Conservation (phyloP, 2,888 invertebrate genomes). For the Heliconius aoede region DNA sequence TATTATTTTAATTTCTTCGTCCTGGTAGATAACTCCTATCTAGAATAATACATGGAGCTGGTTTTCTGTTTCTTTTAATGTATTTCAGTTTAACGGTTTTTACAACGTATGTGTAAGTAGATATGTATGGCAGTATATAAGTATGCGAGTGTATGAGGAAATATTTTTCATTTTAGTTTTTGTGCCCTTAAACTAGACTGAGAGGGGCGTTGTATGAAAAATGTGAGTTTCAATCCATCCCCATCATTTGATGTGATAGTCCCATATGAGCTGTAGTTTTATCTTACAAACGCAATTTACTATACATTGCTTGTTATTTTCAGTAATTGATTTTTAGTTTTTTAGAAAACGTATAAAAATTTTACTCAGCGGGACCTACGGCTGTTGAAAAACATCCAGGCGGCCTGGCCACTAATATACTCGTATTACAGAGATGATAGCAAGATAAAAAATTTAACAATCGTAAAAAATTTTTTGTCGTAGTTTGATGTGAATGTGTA, state of each 20-base stretch:
- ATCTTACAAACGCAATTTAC: conserved; percentile 7
- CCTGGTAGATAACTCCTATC: too few species aligned
- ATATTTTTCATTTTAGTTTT: conserved; percentile 40
- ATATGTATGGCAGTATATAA: conserved; percentile 17
- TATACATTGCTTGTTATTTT: conserved; percentile 38
- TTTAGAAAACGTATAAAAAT: not conserved
- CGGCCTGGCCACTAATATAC: too few species aligned
- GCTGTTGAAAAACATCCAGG: too few species aligned
- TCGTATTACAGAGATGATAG: too few species aligned
- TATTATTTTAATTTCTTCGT: not conserved
- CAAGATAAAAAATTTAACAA: too few species aligned
- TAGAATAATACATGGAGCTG: too few species aligned
- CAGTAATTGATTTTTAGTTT: not conserved
- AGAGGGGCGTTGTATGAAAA: conserved; percentile 61
- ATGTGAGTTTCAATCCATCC: conserved; percentile 56
- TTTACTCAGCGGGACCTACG: too few species aligned
- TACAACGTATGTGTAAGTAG: too few species aligned
- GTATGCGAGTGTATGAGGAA: conserved; percentile 3
- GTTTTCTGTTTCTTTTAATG: too few species aligned
- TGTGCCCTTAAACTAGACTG: conserved; percentile 56
- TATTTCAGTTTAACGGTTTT: too few species aligned
- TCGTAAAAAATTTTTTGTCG: too few species aligned
- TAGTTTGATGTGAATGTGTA: too few species aligned
- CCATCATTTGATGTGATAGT: conserved; percentile 53
- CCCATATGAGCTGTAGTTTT: conserved; percentile 45